These are phyloP conservation scores for Lepus oiostolus DNA, from an alignment of 2,797 vertebrate species.

Conservation along the genomic window DNA sequence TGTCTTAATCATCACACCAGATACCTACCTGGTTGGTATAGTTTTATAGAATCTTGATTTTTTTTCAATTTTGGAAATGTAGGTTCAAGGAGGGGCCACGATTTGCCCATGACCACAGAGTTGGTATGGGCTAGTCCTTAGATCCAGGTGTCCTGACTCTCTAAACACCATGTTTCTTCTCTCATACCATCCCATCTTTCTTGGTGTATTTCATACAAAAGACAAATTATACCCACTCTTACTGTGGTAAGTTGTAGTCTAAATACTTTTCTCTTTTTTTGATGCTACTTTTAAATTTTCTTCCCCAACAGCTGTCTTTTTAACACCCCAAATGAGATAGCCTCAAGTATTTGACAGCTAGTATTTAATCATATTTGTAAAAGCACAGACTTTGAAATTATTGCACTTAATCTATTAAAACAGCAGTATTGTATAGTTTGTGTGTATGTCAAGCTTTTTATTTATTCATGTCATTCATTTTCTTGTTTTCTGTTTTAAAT, in stretches of 20 bases:
- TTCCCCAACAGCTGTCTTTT: not conserved
- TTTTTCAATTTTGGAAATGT: slow-evolving; percentile 9
- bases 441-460: slow-evolving; percentile 67
- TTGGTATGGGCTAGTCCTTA: not conserved
- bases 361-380: slow-evolving; percentile 32
- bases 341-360: slow-evolving; percentile 50
- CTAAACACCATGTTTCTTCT: not conserved
- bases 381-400: slow-evolving; percentile 61
- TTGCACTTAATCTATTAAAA: slow-evolving; percentile 62
- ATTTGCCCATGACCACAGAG: not conserved
- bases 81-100: not conserved
- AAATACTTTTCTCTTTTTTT: not conserved
- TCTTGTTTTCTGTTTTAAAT: slow-evolving; percentile 82
- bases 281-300: slow-evolving; percentile 47
- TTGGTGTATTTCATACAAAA: slow-evolving; percentile 39
- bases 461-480: slow-evolving; percentile 74
- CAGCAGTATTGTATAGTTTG: slow-evolving; percentile 61
- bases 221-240: not conserved
- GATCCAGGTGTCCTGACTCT: not conserved
- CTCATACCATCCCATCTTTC: not conserved
- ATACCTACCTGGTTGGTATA: not conserved
- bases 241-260: not conserved
- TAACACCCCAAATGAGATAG: slow-evolving; percentile 46
- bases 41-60: slow-evolving; percentile 20
- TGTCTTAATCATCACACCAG: too few relatives aligned